Evolutionary conservation across 2,113 vertebrate genomes (phyloP), one percentile per base, ranked within the genome.

Genomic region (Isurus oxyrinchus): DNA sequence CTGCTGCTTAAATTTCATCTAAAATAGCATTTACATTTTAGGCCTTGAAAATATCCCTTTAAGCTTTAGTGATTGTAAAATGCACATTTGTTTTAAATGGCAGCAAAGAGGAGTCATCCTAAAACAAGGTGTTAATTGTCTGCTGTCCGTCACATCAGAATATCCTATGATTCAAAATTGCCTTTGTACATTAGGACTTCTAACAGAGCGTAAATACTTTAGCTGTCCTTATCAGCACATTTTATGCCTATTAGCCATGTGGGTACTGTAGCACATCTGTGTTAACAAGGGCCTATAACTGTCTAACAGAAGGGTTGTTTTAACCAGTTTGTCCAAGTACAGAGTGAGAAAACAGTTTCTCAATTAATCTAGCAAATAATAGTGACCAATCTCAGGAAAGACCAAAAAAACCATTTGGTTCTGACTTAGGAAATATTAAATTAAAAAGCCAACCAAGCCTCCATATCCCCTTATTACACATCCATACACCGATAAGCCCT

Each of bases 61-160:
- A 72, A 53, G 23, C 10, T 72, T 31, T 53, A 72, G 55, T 95
- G 27, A 95, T 0, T 95, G 94, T 49, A 95, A 69, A 72, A 95
- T 72, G 23, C 72, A 3, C 44, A 67, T 44, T 69, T 53, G 44
- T 49, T 72, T 23, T 53, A 72, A 94, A 72, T 16, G 23, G 94
- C 23, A 72, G 44, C 40, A 95, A 72, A 72, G 94, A 69, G 66
- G 94, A 69, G 66, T 53, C 49, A 53, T 72, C 35, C 61, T 35
- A 16, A 95, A 95, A 95, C 44, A 69, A 69, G 3, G n/a, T 63
- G 90, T 61, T 16, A 95, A 95, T 95, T 76, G 57, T 93, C 66
- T 72, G 25, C 44, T 72, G 11, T 72, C 44, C 1, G 2, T 72
- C 31, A 25, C 35, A 6, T 55, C 53, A 76, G 27, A 95, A 53